Percentiles rank a stretch among this genome's conserved stretches.
phyloP scores from a whole-genome alignment of 2,888 invertebrate genomes.

The Gastracanthus pulcherrimus region DNA sequence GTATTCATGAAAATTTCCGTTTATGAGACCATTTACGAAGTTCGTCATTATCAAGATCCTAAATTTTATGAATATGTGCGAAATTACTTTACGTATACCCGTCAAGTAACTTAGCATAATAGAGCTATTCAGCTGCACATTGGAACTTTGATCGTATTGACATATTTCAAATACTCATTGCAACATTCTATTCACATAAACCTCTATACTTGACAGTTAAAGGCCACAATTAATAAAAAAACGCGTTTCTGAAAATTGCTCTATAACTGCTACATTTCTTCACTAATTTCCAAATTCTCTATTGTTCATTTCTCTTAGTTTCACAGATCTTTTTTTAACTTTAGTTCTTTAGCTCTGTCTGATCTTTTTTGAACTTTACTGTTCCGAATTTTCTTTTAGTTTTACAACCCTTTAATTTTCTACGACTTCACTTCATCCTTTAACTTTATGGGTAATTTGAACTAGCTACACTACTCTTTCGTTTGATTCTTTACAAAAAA shows the following conservation, averaged over 20 bases:
- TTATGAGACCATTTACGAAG: background rate
- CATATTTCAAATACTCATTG: constrained; percentile 32
- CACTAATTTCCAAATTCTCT: too few relatives aligned
- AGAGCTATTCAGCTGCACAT: constrained; percentile 28
- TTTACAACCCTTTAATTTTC: background rate
- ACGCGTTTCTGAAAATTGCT: too few relatives aligned
- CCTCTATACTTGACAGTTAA: constrained; percentile 2
- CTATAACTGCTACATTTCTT: too few relatives aligned
- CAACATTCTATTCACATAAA: background rate
- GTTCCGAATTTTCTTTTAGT: background rate
- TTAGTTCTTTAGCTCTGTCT: background rate
- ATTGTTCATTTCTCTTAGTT: too few relatives aligned
- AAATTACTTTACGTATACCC: constrained; percentile 15
- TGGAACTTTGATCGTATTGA: constrained; percentile 35
- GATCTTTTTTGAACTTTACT: background rate
- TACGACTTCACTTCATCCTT: background rate
- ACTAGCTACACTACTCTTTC: background rate
- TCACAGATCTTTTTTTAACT: background rate
- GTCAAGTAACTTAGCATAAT: constrained; percentile 32
- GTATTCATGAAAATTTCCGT: too few relatives aligned
- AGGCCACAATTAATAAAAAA: background rate
- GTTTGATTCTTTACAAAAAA: background rate
- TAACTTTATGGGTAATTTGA: background rate
- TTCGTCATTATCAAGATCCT: background rate
- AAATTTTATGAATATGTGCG: constrained; percentile 42